phyloP scores from a whole-genome alignment of 2,888 invertebrate genomes.

The Pseudococcus longispinus region DNA sequence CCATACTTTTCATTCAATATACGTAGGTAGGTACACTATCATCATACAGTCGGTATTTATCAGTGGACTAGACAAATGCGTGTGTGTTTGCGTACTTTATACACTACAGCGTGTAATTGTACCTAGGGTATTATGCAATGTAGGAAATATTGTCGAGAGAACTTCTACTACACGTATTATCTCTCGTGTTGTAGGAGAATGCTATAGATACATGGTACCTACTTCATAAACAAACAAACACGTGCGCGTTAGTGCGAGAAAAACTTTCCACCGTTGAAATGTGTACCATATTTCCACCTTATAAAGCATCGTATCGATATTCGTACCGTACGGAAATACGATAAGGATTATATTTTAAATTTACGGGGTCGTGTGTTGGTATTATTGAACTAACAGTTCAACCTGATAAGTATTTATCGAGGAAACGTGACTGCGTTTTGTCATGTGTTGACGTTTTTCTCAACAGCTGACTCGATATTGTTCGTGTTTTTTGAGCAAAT shows the following conservation, averaged over 20 bases:
- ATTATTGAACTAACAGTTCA: neutral
- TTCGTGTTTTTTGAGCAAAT: neutral
- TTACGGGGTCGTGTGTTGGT: neutral
- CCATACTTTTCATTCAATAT: neutral
- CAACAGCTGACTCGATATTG: neutral
- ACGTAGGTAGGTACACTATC: neutral
- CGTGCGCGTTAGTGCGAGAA: neutral
- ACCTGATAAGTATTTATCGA: neutral
- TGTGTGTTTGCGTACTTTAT: neutral
- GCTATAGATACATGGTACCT: neutral
- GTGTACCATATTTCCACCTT: neutral
- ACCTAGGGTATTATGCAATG: neutral
- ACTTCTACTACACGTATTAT: neutral
- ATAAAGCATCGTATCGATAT: neutral
- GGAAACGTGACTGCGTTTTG: neutral
- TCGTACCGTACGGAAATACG: neutral
- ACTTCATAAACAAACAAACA: conserved; percentile 15
- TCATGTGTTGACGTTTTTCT: neutral
- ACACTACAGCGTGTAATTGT: neutral
- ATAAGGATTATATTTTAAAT: neutral
- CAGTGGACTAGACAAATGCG: neutral
- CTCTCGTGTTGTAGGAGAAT: neutral
- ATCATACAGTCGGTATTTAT: neutral
- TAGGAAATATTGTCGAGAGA: neutral
- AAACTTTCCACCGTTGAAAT: neutral